phyloP scores from a whole-genome alignment of 2,888 invertebrate genomes.

The Sminthurinus aureus region DNA sequence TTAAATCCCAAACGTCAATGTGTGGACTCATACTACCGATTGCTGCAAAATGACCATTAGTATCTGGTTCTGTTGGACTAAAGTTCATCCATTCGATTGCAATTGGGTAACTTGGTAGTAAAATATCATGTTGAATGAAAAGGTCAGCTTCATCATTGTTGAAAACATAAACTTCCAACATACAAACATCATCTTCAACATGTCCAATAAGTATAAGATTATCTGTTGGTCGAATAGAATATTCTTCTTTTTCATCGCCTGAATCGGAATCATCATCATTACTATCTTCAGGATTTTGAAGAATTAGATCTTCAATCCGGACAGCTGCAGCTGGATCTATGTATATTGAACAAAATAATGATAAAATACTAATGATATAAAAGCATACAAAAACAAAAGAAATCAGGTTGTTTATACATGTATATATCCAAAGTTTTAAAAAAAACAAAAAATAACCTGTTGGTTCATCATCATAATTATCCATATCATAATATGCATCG shows the following conservation, averaged over 20 bases:
- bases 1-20: slow-evolving; percentile 97
- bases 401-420: too few species aligned
- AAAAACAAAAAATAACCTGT: too few species aligned
- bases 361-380: too few species aligned
- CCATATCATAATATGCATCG: slow-evolving; percentile 64
- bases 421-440: too few species aligned
- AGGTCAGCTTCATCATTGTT: slow-evolving; percentile 88
- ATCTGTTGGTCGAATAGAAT: slow-evolving; percentile 84
- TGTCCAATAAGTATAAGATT: slow-evolving; percentile 88
- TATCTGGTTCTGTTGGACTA: slow-evolving; percentile 76
- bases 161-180: slow-evolving; percentile 89
- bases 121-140: slow-evolving; percentile 93
- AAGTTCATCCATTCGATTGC: slow-evolving; percentile 93
- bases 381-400: too few species aligned
- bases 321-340: slow-evolving; percentile 61
- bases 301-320: slow-evolving; percentile 61
- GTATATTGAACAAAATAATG: too few species aligned
- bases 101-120: slow-evolving; percentile 87
- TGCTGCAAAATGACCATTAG: slow-evolving; percentile 83
- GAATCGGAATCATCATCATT: slow-evolving; percentile 69
- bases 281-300: slow-evolving; percentile 58
- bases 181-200: slow-evolving; percentile 84
- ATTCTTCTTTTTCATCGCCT: slow-evolving; percentile 79
- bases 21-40: slow-evolving; percentile 91
- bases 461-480: slow-evolving; percentile 64